Conservation (phyloP, 2,888 invertebrate species). For the Sturmia bella region DNA sequence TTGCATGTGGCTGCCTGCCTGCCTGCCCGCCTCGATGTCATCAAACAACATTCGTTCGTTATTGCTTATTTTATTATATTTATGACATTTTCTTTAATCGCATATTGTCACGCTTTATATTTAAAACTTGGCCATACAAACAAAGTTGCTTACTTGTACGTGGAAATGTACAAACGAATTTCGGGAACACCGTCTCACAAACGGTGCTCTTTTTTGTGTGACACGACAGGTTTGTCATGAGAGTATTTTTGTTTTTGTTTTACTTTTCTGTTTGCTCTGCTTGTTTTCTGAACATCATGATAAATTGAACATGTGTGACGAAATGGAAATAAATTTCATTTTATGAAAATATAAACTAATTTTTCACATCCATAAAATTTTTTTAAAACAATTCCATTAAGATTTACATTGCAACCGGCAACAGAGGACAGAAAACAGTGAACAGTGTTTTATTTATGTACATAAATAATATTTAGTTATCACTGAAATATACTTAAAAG, state of each 20-base stretch:
- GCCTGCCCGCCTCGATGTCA: conserved; percentile 19
- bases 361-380: too few relatives aligned
- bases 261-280: background rate
- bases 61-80: conserved; percentile 29
- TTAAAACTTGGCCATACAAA: background rate
- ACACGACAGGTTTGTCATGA: conserved; percentile 43
- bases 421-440: too few relatives aligned
- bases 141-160: background rate
- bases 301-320: conserved; percentile 46
- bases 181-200: conserved; percentile 19
- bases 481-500: too few relatives aligned
- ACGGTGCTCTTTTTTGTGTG: background rate
- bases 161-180: background rate
- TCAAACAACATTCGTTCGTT: conserved; percentile 29
- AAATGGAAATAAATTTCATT: conserved; percentile 3
- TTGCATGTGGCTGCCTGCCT: background rate
- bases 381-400: too few relatives aligned
- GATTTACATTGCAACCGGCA: too few relatives aligned
- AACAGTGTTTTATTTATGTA: too few relatives aligned
- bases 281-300: conserved; percentile 20
- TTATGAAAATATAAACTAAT: background rate
- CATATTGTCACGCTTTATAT: conserved; percentile 65
- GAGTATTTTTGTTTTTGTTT: background rate
- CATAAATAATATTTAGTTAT: too few relatives aligned
- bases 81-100: conserved; percentile 60